These are phyloP conservation scores for Chloroclysta siterata DNA, from an alignment of 2,888 invertebrate genomes.

Conservation along the genomic window DNA sequence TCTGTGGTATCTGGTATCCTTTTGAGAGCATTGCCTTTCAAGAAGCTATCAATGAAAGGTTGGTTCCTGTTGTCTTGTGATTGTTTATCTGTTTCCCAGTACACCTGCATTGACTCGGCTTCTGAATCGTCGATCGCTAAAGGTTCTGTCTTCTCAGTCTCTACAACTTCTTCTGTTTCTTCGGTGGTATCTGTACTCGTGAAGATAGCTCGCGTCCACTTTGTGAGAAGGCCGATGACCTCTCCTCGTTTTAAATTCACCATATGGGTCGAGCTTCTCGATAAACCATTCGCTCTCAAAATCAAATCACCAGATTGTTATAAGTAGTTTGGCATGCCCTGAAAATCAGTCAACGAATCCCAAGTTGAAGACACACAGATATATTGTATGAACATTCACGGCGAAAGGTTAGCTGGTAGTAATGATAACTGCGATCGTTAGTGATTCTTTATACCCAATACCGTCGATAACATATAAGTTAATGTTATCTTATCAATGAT, in stretches of 20 bases:
- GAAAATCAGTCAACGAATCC: constrained; percentile 83
- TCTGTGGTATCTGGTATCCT: constrained; percentile 75
- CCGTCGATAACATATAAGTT: constrained; percentile 58
- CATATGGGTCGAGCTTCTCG: constrained; percentile 73
- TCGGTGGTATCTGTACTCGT: constrained; percentile 62
- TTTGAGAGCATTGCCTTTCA: constrained; percentile 64
- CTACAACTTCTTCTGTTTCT: constrained; percentile 53
- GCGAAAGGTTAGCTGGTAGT: constrained; percentile 61
- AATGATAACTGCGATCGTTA: constrained; percentile 58
- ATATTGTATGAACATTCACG: constrained; percentile 67
- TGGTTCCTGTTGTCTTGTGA: constrained; percentile 63
- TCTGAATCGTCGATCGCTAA: constrained; percentile 48
- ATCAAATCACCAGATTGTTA: constrained; percentile 72
- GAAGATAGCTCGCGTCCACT: constrained; percentile 61
- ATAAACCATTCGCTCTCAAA: constrained; percentile 71
- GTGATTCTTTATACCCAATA: constrained; percentile 57
- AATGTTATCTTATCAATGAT: constrained; percentile 71
- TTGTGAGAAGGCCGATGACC: constrained; percentile 72
- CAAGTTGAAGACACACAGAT: constrained; percentile 84
- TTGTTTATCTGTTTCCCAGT: constrained; percentile 78
- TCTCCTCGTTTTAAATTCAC: constrained; percentile 76
- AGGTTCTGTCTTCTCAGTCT: constrained; percentile 44
- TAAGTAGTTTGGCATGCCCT: constrained; percentile 80
- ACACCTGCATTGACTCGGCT: constrained; percentile 74
- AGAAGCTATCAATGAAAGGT: constrained; percentile 71